Percentiles rank a stretch among this genome's conserved stretches.
Conservation (phyloP, 2,113 vertebrate genomes). For the Probosciger aterrimus region DNA sequence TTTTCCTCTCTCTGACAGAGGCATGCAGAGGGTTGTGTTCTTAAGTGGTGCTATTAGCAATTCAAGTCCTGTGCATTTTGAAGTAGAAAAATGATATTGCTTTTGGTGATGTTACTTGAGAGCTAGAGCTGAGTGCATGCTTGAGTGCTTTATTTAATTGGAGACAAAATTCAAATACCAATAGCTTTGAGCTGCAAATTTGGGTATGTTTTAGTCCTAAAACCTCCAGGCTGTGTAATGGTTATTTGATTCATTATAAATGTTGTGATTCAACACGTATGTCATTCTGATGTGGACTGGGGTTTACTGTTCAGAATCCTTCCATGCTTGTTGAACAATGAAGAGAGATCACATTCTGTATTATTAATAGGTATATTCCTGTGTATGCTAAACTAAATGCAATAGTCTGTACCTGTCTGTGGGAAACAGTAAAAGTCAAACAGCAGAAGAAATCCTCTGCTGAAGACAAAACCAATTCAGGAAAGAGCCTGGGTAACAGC, state of each 20-base stretch:
- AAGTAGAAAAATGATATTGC: neutral
- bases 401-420: neutral
- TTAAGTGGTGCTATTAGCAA: neutral
- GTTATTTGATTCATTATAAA: fast-evolving
- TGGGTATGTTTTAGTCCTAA: neutral
- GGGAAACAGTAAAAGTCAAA: neutral
- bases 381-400: neutral
- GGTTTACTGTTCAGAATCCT: neutral
- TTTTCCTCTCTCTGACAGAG: neutral
- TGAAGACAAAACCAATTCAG: neutral
- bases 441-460: neutral
- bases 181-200: neutral
- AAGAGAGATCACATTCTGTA: neutral
- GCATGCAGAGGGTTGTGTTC: neutral
- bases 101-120: neutral
- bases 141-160: neutral
- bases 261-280: neutral
- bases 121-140: neutral
- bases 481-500: neutral
- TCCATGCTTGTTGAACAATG: fast-evolving
- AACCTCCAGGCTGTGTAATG: neutral
- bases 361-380: neutral
- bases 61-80: neutral
- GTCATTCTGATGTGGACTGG: neutral
- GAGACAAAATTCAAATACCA: neutral